Conservation (phyloP, 2,797 vertebrate genomes). For the Malurus splendens region DNA sequence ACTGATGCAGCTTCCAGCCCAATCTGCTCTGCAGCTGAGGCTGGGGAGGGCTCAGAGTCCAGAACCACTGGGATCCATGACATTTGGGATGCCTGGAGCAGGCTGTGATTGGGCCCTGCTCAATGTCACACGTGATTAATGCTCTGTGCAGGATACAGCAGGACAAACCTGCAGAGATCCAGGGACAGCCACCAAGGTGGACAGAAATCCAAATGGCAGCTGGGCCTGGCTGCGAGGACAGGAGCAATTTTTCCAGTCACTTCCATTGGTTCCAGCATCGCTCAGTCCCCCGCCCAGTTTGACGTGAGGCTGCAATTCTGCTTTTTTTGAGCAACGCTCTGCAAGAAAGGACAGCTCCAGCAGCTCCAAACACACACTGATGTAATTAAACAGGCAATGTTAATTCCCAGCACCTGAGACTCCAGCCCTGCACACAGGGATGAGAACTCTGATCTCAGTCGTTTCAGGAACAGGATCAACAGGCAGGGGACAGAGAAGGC, state of each 20-base stretch:
- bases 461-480: neutral
- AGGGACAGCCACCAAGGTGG: neutral
- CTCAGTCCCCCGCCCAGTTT: neutral
- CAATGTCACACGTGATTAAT: neutral
- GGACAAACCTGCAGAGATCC: neutral
- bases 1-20: neutral
- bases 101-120: neutral
- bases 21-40: neutral
- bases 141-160: neutral
- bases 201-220: slow-evolving; percentile 35
- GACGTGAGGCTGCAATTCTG: neutral
- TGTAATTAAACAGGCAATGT: neutral
- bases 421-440: neutral
- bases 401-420: slow-evolving; percentile 45
- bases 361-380: neutral
- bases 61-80: neutral
- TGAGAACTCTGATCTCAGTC: neutral
- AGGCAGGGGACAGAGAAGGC: neutral
- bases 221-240: neutral
- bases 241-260: slow-evolving; percentile 6
- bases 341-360: neutral
- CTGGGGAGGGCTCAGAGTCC: neutral
- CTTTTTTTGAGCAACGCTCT: neutral
- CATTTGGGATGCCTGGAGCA: too few relatives aligned
- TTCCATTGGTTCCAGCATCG: slow-evolving; percentile 24